Evolutionary conservation across 2,113 vertebrate species (phyloP).

Genomic region (Gobiocypris rarus): DNA sequence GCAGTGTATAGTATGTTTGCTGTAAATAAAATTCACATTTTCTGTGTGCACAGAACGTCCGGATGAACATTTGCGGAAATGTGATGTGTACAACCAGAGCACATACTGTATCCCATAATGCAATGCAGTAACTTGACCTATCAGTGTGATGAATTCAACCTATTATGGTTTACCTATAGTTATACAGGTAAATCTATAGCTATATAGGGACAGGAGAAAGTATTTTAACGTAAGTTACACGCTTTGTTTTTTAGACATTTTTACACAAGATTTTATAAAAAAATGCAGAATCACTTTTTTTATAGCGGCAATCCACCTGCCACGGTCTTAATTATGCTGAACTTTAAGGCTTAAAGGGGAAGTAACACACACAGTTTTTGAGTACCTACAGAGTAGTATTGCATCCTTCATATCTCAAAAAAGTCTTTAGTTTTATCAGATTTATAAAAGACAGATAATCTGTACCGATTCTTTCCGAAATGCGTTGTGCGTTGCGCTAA

Average conservation of each 20-base stretch:
- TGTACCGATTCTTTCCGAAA: too few species aligned
- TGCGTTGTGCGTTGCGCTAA: too few species aligned
- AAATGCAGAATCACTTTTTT: not conserved
- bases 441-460: too few species aligned
- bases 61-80: not conserved
- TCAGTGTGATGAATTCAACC: not conserved
- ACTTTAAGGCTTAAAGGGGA: too few species aligned
- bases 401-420: too few species aligned
- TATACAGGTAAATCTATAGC: not conserved
- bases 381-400: too few species aligned
- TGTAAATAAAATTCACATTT: not conserved
- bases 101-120: not conserved
- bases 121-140: not conserved
- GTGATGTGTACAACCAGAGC: not conserved
- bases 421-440: too few species aligned
- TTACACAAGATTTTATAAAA: not conserved
- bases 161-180: too few species aligned
- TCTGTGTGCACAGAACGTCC: not conserved
- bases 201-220: not conserved
- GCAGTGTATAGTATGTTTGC: not conserved
- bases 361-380: too few species aligned
- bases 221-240: not conserved
- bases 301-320: too few species aligned
- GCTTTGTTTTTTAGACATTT: not conserved
- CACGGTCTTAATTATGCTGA: too few species aligned